Conservation (phyloP, 1,140 invertebrate genomes). For the Trissolcus basalis region DNA sequence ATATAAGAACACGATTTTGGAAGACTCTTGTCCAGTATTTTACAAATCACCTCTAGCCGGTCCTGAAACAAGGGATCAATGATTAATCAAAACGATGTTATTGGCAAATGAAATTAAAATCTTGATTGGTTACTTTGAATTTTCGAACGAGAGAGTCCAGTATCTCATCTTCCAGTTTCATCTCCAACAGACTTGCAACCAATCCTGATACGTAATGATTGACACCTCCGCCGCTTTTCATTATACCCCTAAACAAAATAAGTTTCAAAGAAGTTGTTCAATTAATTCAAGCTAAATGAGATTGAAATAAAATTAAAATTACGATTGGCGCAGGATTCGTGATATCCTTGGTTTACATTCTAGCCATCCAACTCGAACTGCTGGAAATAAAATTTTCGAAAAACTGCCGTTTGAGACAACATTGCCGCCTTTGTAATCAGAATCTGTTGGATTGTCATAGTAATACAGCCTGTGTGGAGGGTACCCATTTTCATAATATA, state of each 20-base stretch:
- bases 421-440: conserved; percentile 75
- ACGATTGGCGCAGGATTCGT: conserved; percentile 72
- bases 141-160: conserved; percentile 71
- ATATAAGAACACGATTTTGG: conserved; percentile 72
- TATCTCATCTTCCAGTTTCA: conserved; percentile 75
- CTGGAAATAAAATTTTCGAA: conserved; percentile 82
- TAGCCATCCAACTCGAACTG: conserved; percentile 81
- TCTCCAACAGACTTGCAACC: conserved; percentile 76
- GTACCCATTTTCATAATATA: conserved; percentile 75
- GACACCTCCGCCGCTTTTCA: conserved; percentile 79
- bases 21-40: conserved; percentile 69
- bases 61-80: conserved; percentile 59
- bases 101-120: neutral
- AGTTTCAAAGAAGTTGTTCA: conserved; percentile 10
- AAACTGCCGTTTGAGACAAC: conserved; percentile 82
- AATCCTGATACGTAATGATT: conserved; percentile 80
- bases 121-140: conserved; percentile 67
- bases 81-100: neutral
- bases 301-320: conserved; percentile 38
- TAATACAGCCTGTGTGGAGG: conserved; percentile 77
- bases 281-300: conserved; percentile 7
- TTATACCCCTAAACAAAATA: conserved; percentile 71
- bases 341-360: conserved; percentile 77
- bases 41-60: conserved; percentile 72
- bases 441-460: conserved; percentile 75